These are phyloP conservation scores for Oscheius sp. DNA, from an alignment of 2,888 invertebrate genomes.

Conservation along the genomic window DNA sequence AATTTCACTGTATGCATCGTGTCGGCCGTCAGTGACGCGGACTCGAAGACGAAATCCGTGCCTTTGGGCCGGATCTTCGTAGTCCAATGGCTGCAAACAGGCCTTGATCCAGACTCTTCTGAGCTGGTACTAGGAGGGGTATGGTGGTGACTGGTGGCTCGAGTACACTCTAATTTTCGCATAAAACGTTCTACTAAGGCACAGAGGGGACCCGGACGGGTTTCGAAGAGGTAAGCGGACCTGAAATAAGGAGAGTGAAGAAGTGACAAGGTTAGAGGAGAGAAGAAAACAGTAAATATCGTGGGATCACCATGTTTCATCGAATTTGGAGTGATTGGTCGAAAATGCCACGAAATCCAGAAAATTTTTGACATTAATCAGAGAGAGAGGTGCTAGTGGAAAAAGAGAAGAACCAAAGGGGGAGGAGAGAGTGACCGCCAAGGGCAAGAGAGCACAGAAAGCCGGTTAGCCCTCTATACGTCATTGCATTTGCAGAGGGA, in stretches of 20 bases:
- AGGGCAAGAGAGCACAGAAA: constrained; percentile 37
- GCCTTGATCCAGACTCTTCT: not conserved
- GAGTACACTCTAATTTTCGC: constrained; percentile 34
- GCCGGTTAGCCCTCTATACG: constrained; percentile 32
- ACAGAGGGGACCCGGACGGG: constrained; percentile 18
- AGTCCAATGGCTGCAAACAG: constrained; percentile 84
- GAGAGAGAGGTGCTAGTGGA: too few species aligned
- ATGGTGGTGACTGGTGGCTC: constrained; percentile 33
- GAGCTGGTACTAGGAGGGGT: constrained; percentile 24
- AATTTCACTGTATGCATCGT: constrained; percentile 95
- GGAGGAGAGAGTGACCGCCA: constrained; percentile 38
- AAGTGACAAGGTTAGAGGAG: not conserved
- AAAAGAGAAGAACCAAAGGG: not conserved
- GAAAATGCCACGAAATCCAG: too few species aligned
- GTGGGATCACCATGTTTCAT: too few species aligned
- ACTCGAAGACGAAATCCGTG: constrained; percentile 92
- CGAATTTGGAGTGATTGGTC: too few species aligned
- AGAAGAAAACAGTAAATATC: not conserved
- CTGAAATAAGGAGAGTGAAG: constrained; percentile 2
- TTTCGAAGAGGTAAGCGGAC: constrained; percentile 7
- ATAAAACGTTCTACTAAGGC: constrained; percentile 24
- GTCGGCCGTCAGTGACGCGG: constrained; percentile 85
- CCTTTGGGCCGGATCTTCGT: constrained; percentile 92
- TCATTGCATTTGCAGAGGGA: constrained; percentile 11
- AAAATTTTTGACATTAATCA: too few species aligned